Evolutionary conservation across 2,888 invertebrate genomes (phyloP), one percentile per base, ranked within the genome.

Genomic region (Copidosoma aretas): DNA sequence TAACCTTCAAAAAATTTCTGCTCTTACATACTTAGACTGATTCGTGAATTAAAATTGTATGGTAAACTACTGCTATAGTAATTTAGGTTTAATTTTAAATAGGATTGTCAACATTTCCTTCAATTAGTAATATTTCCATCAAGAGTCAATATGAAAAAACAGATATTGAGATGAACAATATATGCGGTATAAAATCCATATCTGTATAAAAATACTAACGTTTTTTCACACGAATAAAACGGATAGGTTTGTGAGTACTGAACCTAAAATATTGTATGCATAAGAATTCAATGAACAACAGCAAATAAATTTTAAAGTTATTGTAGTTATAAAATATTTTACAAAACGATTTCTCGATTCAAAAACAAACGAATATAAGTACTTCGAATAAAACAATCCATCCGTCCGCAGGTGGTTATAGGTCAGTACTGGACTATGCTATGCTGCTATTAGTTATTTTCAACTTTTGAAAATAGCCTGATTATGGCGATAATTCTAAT

Each of bases 341-440:
- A 51, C 60, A 64, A 64, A 69, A 70, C 71, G 64, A 70, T 71
- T 69, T 68, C 60, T 65, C 43, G 67, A 57, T 68, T 59, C 67
- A 52, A 60, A 68, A 68, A 71, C 60, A 60, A 46, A 60, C 64
- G 71, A 73, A 69, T 68, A 64, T 60, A 66, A 53, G 66, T 60
- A 43, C 66, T 15, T 46, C 12, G 73, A 69, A 64, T 25, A 52
- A 32, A 5, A 32, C 32, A 60, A 51, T 80, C 79, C 79, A 80
- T 82, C 82, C 82, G 82, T 82, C 82, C 81, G 82, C 82, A 81
- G 80, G 78, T 83, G 81, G 79, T 83, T 83, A 83, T 83, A 83
- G 83, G 83, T 83, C 83, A 83, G 83, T 83, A 83, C 83, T 78
- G 81, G 83, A 83, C 82, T 83, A 82, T 81, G 79, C 79, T 83